These are phyloP conservation scores for Sarotherodon lohbergeri DNA, from an alignment of 2,113 vertebrate species.

Conservation along the genomic window DNA sequence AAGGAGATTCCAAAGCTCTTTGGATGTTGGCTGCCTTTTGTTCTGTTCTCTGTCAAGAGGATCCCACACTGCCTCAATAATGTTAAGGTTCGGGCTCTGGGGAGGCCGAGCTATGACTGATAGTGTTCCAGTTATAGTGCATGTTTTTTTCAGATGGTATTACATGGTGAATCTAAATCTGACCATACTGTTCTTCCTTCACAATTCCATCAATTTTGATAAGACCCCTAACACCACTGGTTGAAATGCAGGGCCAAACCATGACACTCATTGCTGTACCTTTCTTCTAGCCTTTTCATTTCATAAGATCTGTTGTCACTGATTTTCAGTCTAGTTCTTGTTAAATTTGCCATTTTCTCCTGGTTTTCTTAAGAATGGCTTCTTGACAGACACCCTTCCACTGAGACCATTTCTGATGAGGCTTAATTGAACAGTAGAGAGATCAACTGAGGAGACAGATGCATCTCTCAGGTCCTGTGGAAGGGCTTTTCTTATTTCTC, in stretches of 20 bases:
- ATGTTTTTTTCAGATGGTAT: neutral
- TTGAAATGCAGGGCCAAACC: too few species aligned
- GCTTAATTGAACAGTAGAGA: neutral
- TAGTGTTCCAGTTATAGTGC: neutral
- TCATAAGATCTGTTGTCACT: neutral
- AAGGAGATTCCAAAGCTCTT: neutral
- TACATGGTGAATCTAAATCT: neutral
- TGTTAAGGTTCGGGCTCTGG: neutral
- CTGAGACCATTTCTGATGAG: neutral
- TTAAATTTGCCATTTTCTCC: neutral
- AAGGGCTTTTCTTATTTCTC: neutral
- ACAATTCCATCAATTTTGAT: neutral
- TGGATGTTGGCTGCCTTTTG: neutral
- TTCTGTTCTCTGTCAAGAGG: neutral
- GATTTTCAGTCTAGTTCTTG: neutral
- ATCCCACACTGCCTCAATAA: neutral
- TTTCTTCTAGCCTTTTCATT: neutral
- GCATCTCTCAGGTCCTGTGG: neutral
- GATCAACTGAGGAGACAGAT: neutral
- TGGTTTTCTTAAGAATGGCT: neutral
- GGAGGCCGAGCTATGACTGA: neutral
- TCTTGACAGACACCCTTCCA: neutral
- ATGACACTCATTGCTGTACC: neutral
- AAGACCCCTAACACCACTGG: neutral
- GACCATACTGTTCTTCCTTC: neutral